phyloP scores from a whole-genome alignment of 2,888 invertebrate genomes.

The Andrena bicolor region DNA sequence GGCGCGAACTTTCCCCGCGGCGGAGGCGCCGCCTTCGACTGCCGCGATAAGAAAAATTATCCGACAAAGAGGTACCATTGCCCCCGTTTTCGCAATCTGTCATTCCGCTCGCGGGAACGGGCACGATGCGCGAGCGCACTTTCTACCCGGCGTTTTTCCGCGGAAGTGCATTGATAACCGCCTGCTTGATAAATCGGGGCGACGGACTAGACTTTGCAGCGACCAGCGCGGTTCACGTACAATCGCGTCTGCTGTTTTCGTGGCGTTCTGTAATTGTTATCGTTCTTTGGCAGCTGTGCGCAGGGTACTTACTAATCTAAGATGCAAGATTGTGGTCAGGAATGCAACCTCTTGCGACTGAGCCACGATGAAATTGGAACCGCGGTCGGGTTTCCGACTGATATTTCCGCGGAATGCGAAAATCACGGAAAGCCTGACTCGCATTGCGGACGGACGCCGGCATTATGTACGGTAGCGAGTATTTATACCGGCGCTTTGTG shows the following conservation, averaged over 20 bases:
- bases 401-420: neutral
- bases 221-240: neutral
- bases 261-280: neutral
- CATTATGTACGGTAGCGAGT: neutral
- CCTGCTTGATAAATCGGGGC: constrained; percentile 52
- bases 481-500: constrained; percentile 34
- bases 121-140: constrained; percentile 66
- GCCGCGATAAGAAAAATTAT: constrained; percentile 68
- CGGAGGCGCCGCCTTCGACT: constrained; percentile 37
- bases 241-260: neutral
- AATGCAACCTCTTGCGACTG: neutral
- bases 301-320: neutral
- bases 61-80: constrained; percentile 53
- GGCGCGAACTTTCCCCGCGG: constrained; percentile 57
- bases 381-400: no score
- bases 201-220: constrained; percentile 7
- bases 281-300: neutral
- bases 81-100: constrained; percentile 68
- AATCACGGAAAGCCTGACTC: neutral
- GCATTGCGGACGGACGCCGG: constrained; percentile 8
- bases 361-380: no score
- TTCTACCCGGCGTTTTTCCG: constrained; percentile 56
- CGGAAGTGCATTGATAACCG: constrained; percentile 69
- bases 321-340: neutral
- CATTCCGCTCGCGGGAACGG: constrained; percentile 62